Conservation (phyloP, 2,113 vertebrate species). For the Canis aureus region DNA sequence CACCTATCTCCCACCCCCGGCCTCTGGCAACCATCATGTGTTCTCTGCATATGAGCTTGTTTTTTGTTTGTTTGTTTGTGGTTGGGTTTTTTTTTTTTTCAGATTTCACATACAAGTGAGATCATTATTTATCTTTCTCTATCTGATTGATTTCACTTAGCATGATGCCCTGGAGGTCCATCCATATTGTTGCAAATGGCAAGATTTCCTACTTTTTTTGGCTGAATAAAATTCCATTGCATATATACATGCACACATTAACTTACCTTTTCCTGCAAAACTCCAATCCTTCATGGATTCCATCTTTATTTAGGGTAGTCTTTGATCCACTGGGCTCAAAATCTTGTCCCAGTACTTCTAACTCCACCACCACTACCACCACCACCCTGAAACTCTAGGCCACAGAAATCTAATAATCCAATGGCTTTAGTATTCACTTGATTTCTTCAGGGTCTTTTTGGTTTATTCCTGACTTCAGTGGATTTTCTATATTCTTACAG, state of each 20-base stretch:
- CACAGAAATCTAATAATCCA: not conserved
- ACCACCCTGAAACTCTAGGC: not conserved
- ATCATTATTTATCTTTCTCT: not conserved
- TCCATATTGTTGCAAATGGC: not conserved
- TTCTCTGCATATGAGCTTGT: not conserved
- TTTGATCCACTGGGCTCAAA: not conserved
- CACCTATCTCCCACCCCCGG: not conserved
- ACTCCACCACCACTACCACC: not conserved
- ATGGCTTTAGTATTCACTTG: not conserved
- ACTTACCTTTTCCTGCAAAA: not conserved
- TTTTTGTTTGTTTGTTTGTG: not conserved
- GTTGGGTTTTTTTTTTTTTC: not conserved
- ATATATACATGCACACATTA: not conserved
- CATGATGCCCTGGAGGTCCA: not conserved
- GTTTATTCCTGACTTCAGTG: not conserved
- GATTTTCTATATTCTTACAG: not conserved
- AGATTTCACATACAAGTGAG: not conserved
- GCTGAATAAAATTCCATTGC: not conserved
- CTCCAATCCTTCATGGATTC: not conserved
- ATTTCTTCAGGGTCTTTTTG: not conserved
- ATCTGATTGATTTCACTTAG: not conserved
- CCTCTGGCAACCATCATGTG: not conserved
- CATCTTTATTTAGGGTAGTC: not conserved
- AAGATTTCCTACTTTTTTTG: not conserved
- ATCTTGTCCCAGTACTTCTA: not conserved